A percentile compares a stretch with the other conserved stretches of the same genome.
Evolutionary conservation across 35 echinoderm and acorn worm genomes (phyloP).

Genomic region (Acanthaster planci): DNA sequence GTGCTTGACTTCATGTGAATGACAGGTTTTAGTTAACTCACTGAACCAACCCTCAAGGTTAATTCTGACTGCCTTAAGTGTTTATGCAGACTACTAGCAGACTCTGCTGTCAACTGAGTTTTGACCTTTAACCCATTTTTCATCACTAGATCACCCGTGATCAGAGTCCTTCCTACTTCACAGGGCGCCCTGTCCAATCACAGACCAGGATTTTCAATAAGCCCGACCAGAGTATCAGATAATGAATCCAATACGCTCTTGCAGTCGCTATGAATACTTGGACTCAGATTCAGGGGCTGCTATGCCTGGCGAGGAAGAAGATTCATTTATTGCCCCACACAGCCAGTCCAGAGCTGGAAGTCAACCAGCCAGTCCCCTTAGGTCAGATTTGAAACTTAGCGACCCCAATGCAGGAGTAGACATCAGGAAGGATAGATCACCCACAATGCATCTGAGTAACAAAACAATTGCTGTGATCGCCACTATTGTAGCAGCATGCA

Average conservation of each 20-base stretch:
- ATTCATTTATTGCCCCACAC: neutral
- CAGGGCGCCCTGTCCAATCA: neutral
- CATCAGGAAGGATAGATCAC: neutral
- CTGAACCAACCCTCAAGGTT: too few species aligned
- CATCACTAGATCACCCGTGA: too few species aligned
- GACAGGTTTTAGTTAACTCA: too few species aligned
- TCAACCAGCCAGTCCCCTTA: neutral
- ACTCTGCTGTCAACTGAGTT: too few species aligned
- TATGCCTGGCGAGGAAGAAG: conserved; percentile 5
- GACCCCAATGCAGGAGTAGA: neutral
- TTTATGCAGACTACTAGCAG: too few species aligned
- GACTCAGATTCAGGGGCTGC: neutral
- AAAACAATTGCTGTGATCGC: neutral
- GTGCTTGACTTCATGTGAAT: too few species aligned
- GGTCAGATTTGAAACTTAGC: neutral
- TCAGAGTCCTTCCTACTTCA: too few species aligned
- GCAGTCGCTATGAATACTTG: conserved; percentile 7
- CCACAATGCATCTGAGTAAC: conserved; percentile 18
- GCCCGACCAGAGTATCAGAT: neutral
- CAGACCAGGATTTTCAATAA: neutral
- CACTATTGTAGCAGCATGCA: conserved; percentile 17
- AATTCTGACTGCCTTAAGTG: too few species aligned
- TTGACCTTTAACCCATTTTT: too few species aligned
- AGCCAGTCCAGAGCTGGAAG: neutral
- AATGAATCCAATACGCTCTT: neutral